phyloP scores from a whole-genome alignment of 2,113 vertebrate genomes.

The Micronisus gabar region DNA sequence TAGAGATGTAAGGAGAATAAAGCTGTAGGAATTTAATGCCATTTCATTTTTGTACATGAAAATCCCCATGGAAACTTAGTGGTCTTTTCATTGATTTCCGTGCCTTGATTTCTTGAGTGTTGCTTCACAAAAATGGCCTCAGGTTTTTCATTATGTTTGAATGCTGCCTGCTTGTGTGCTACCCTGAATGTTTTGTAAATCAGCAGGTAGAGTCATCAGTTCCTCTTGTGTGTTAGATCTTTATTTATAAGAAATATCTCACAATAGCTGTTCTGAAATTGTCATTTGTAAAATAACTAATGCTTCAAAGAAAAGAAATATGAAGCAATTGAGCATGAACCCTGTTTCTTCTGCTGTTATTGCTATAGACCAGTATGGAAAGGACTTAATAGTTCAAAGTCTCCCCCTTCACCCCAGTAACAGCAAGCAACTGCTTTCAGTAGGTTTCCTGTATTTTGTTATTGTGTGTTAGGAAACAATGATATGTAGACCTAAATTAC shows the following conservation, averaged over 20 bases:
- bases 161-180: not conserved
- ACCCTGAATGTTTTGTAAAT: not conserved
- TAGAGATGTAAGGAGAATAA: not conserved
- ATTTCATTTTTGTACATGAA: not conserved
- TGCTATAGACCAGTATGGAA: not conserved
- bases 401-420: not conserved
- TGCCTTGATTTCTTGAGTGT: not conserved
- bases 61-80: not conserved
- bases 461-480: not conserved
- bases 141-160: not conserved
- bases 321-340: not conserved
- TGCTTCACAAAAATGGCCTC: not conserved
- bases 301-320: not conserved
- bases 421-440: not conserved
- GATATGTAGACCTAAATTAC: not conserved
- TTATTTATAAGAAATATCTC: not conserved
- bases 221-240: not conserved
- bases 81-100: not conserved
- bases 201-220: not conserved
- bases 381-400: not conserved
- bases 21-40: not conserved
- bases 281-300: not conserved
- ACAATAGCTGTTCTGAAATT: not conserved
- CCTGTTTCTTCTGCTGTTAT: not conserved
- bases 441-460: not conserved